These are phyloP conservation scores for Lophochroa leadbeateri DNA, from an alignment of 2,113 vertebrate genomes.

Conservation along the genomic window DNA sequence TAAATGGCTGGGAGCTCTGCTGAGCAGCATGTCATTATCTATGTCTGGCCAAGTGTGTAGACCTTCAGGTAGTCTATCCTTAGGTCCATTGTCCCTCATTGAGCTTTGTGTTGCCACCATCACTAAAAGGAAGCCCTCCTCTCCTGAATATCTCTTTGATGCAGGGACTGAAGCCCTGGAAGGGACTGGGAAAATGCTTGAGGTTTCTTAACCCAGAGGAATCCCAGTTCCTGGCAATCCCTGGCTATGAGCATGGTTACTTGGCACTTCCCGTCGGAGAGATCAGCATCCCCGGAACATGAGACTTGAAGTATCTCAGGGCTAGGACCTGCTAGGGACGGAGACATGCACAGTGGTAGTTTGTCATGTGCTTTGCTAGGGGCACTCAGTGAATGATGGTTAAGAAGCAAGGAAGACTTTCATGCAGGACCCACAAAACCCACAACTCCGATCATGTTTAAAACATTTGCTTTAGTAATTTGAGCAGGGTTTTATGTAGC, in stretches of 20 bases:
- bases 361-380: neutral
- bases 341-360: too few species aligned
- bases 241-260: neutral
- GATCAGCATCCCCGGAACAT: neutral
- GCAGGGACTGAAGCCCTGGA: neutral
- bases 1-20: neutral
- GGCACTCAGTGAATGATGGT: neutral
- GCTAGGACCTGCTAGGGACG: neutral
- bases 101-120: neutral
- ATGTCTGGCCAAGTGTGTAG: neutral
- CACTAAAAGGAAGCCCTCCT: neutral
- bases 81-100: neutral
- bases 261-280: neutral
- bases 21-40: neutral
- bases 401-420: neutral
- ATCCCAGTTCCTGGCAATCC: neutral
- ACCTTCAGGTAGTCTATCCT: neutral
- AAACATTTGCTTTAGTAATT: neutral
- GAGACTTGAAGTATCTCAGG: neutral
- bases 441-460: neutral
- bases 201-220: neutral
- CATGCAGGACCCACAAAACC: neutral
- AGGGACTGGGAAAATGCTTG: neutral
- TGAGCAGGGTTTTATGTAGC: neutral
- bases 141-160: neutral